phyloP scores from a whole-genome alignment of 35 echinoderm and acorn worm genomes.

The Eucidaris tribuloides region DNA sequence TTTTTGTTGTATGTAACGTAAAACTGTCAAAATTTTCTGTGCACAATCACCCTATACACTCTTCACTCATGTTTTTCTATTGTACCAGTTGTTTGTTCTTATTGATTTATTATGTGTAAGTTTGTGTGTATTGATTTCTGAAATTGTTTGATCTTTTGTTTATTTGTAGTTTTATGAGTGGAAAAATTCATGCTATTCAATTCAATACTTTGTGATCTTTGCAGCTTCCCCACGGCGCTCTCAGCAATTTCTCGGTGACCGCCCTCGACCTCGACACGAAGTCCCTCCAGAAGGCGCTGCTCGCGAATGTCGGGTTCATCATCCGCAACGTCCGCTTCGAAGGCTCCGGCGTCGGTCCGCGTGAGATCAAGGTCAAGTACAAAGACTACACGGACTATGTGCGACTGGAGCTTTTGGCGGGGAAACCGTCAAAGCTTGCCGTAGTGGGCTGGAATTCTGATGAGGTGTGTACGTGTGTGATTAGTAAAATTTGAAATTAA shows the following conservation, averaged over 20 bases:
- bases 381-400: slow-evolving; percentile 71
- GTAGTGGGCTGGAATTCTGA: slow-evolving; percentile 48
- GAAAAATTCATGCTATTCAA: too few species aligned
- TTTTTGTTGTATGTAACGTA: too few species aligned
- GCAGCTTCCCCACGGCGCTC: slow-evolving; percentile 80
- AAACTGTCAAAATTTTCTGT: too few species aligned
- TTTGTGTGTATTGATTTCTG: too few species aligned
- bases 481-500: too few species aligned
- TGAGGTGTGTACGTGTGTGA: slow-evolving; percentile 47
- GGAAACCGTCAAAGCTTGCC: slow-evolving; percentile 53
- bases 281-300: slow-evolving; percentile 50
- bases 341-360: slow-evolving; percentile 31
- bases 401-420: slow-evolving; percentile 55
- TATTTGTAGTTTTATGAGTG: too few species aligned
- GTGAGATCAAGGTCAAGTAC: slow-evolving; percentile 66
- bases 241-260: slow-evolving; percentile 66
- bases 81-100: too few species aligned
- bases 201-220: too few species aligned
- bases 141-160: too few species aligned
- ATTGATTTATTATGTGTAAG: too few species aligned
- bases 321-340: slow-evolving; percentile 72
- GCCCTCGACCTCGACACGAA: slow-evolving; percentile 56
- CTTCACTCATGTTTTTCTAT: too few species aligned
- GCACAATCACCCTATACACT: too few species aligned
- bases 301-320: slow-evolving; percentile 69